These are phyloP conservation scores for Diabrotica virgifera DNA, from an alignment of 1,140 invertebrate genomes.

Conservation along the genomic window DNA sequence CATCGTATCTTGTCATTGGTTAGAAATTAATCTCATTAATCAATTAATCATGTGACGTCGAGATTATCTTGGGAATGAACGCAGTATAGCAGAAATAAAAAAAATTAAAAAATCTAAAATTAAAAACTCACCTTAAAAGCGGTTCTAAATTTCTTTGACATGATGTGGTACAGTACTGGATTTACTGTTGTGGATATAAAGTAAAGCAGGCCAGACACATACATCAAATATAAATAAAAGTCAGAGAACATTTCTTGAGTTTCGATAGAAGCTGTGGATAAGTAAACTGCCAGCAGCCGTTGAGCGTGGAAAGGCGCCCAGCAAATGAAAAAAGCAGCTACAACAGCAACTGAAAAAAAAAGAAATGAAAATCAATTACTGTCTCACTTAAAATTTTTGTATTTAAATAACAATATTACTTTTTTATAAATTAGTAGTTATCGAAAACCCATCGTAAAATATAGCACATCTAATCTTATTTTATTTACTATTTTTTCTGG, in stretches of 20 bases:
- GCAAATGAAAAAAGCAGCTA: constrained; percentile 90
- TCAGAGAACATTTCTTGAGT: constrained; percentile 43
- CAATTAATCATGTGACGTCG: no score
- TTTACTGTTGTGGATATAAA: constrained; percentile 76
- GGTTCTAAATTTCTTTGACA: constrained; percentile 83
- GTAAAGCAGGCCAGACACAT: constrained; percentile 68
- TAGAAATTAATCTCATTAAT: no score
- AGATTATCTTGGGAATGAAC: no score
- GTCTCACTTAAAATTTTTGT: no score
- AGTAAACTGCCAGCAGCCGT: constrained; percentile 70
- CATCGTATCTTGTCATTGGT: no score
- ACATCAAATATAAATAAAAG: constrained; percentile 63
- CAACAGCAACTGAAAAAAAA: constrained; percentile 78
- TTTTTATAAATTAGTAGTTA: no score
- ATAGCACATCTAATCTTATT: no score
- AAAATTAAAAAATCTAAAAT: neutral
- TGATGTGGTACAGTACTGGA: constrained; percentile 82
- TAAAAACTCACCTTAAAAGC: constrained; percentile 68
- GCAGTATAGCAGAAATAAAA: neutral
- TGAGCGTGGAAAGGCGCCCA: constrained; percentile 95
- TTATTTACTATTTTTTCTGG: no score
- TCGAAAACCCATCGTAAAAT: no score
- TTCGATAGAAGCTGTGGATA: constrained; percentile 37
- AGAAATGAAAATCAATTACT: no score
- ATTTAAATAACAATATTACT: no score